These are phyloP conservation scores for Nipponia nippon DNA, from an alignment of 2,113 vertebrate genomes.

Conservation along the genomic window DNA sequence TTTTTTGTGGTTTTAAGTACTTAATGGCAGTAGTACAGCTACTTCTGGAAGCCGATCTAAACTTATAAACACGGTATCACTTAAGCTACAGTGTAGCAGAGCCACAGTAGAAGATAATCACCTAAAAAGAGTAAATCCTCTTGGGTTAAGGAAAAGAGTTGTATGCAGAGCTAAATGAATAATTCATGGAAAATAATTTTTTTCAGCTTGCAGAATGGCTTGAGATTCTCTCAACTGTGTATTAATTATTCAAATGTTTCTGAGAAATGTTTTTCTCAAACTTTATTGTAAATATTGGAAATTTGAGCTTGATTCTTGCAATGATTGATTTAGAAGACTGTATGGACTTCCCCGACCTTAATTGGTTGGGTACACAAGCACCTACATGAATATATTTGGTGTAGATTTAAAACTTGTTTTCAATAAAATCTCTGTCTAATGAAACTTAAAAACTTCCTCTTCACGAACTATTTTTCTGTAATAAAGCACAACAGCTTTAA, in stretches of 20 bases:
- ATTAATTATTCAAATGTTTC: constrained; percentile 60
- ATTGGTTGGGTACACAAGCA: background rate
- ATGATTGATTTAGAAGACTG: background rate
- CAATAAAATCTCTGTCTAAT: background rate
- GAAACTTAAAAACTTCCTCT: constrained; percentile 8
- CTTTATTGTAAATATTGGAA: constrained; percentile 3
- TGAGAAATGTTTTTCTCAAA: background rate
- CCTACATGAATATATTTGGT: background rate
- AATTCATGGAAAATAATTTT: background rate
- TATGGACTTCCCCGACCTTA: background rate
- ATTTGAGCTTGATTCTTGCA: background rate
- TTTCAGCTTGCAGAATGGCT: background rate
- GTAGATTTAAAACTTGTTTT: background rate
- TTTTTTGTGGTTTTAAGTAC: background rate
- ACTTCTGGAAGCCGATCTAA: background rate
- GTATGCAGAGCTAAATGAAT: constrained; percentile 29
- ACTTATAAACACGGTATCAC: background rate
- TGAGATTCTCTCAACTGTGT: constrained; percentile 8
- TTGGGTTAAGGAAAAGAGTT: constrained; percentile 15
- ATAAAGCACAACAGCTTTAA: constrained; percentile 15
- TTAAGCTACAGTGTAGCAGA: background rate
- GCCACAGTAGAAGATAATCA: constrained; percentile 12
- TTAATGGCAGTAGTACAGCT: background rate
- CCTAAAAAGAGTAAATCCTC: constrained; percentile 43
- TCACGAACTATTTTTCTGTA: background rate